Conservation (phyloP, 2,888 invertebrate species). For the Sycophila texana region DNA sequence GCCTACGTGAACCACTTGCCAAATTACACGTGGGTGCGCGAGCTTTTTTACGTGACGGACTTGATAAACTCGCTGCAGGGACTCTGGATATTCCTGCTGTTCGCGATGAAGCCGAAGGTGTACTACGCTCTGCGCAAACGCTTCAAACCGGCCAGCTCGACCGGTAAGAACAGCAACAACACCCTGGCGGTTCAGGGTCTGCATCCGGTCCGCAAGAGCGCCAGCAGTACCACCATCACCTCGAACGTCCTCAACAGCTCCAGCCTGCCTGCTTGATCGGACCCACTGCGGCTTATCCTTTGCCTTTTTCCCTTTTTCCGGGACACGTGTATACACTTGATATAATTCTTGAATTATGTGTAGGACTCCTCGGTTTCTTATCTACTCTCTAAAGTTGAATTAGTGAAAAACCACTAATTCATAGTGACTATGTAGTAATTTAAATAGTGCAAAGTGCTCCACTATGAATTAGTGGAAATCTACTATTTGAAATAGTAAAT, state of each 20-base stretch:
- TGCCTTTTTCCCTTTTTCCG: too few species aligned
- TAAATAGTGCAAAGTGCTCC: too few species aligned
- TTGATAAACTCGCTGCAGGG: constrained; percentile 84
- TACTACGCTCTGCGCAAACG: constrained; percentile 79
- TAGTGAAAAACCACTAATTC: too few species aligned
- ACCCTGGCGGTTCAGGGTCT: constrained; percentile 42
- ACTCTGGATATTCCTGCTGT: constrained; percentile 83
- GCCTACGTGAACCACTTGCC: constrained; percentile 54
- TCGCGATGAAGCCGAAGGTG: constrained; percentile 83
- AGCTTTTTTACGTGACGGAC: constrained; percentile 78
- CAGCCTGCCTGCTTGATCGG: neutral
- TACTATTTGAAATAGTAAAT: too few species aligned
- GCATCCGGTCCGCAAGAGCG: constrained; percentile 60
- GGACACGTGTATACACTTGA: too few species aligned
- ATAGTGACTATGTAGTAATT: too few species aligned
- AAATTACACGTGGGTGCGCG: constrained; percentile 65
- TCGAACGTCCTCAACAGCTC: constrained; percentile 55
- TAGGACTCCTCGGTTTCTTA: too few species aligned
- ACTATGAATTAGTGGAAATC: too few species aligned
- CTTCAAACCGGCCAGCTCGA: constrained; percentile 67
- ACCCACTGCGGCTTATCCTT: too few species aligned
- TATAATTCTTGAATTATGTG: too few species aligned
- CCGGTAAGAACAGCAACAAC: neutral
- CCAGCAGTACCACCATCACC: constrained; percentile 64
- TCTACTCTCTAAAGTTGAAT: too few species aligned